phyloP scores from a whole-genome alignment of 2,797 vertebrate genomes.

The Bryconaethiops microstoma region DNA sequence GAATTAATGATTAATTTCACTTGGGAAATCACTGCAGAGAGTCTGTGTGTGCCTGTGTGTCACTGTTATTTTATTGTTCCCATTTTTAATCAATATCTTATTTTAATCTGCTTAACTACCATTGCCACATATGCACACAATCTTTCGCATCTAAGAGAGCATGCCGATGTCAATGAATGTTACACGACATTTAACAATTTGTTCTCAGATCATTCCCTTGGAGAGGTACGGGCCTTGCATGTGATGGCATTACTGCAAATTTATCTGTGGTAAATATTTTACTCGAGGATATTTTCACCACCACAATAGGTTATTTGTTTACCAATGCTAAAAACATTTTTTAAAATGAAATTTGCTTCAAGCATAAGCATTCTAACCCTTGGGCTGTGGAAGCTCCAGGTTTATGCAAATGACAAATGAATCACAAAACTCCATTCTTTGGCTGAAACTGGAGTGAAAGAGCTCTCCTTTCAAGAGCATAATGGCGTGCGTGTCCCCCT shows the following conservation, averaged over 20 bases:
- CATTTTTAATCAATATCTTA: slow-evolving; percentile 54
- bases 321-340: too few species aligned
- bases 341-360: too few species aligned
- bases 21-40: slow-evolving; percentile 71
- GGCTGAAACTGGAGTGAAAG: too few species aligned
- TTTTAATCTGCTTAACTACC: slow-evolving; percentile 35
- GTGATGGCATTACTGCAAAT: slow-evolving; percentile 5
- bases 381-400: too few species aligned
- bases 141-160: slow-evolving; percentile 25
- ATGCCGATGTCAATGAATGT: slow-evolving; percentile 36
- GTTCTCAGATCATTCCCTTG: slow-evolving; percentile 11
- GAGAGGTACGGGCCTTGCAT: slow-evolving; percentile 10
- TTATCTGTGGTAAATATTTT: slow-evolving; percentile 7
- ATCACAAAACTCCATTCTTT: too few species aligned
- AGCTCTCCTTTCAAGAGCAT: too few species aligned
- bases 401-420: too few species aligned
- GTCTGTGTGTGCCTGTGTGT: slow-evolving; percentile 36
- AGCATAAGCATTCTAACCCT: too few species aligned
- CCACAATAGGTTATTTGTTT: too few species aligned
- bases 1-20: slow-evolving; percentile 70
- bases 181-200: slow-evolving; percentile 46
- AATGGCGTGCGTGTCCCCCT: too few species aligned
- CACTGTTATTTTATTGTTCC: slow-evolving; percentile 19
- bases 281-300: too few species aligned
- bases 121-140: slow-evolving; percentile 26